Conservation (phyloP, 1,140 invertebrate genomes). For the Drosophila sturtevanti region DNA sequence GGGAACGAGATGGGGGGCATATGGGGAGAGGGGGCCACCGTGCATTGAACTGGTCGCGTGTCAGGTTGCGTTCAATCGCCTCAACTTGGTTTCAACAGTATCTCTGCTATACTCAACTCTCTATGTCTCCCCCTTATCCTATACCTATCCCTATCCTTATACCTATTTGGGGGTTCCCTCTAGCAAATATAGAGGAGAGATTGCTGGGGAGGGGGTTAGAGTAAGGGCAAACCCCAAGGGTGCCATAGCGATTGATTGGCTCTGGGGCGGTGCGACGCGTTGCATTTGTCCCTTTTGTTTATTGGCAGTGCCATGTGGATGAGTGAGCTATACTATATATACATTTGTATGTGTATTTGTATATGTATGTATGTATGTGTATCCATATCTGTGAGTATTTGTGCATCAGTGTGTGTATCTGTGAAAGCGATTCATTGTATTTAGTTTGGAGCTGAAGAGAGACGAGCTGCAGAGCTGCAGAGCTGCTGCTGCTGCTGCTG, state of each 20-base stretch:
- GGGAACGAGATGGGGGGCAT: not conserved
- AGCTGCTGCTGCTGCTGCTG: not conserved
- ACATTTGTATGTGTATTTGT: not conserved
- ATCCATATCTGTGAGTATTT: not conserved
- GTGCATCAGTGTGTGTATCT: slow-evolving; percentile 31
- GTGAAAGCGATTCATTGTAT: slow-evolving; percentile 71
- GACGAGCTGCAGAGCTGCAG: not conserved
- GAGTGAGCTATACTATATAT: slow-evolving; percentile 1
- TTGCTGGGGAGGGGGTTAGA: not conserved
- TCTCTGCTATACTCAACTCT: slow-evolving; percentile 2
- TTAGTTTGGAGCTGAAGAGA: slow-evolving; percentile 51
- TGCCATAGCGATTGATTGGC: slow-evolving; percentile 81
- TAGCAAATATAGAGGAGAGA: not conserved
- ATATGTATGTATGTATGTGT: not conserved
- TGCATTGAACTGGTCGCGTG: slow-evolving; percentile 79
- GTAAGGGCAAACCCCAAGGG: slow-evolving; percentile 44
- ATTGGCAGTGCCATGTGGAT: slow-evolving; percentile 52
- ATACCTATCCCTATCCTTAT: no score
- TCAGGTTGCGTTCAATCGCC: slow-evolving; percentile 76
- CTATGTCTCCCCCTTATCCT: not conserved
- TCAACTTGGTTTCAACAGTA: slow-evolving; percentile 2
- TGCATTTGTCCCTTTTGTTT: slow-evolving; percentile 79
- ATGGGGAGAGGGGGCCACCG: slow-evolving; percentile 47
- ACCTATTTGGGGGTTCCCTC: not conserved
- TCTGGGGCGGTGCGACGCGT: slow-evolving; percentile 70